A percentile compares a stretch with the other conserved stretches of the same genome.
Evolutionary conservation across 2,797 vertebrate genomes (phyloP).

Genomic region (Eulemur mongoz): DNA sequence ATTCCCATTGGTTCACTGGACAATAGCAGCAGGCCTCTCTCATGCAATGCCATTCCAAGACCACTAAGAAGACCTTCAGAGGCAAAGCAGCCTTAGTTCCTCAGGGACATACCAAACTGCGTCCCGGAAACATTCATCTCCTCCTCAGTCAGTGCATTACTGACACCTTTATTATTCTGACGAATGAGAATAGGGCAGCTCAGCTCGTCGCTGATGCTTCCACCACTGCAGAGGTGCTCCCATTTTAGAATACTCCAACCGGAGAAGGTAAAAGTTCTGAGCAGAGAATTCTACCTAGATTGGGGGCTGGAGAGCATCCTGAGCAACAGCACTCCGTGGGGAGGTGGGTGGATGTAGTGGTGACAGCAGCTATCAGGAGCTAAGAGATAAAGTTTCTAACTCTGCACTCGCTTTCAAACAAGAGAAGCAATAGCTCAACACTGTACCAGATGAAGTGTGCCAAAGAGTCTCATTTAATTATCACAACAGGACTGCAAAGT

Average conservation of each 20-base stretch:
- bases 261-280: background rate
- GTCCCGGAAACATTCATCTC: background rate
- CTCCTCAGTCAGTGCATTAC: background rate
- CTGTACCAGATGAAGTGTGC: background rate
- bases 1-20: background rate
- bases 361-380: background rate
- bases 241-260: background rate
- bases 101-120: background rate
- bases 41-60: background rate
- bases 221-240: background rate
- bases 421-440: background rate
- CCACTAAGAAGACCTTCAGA: background rate
- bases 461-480: conserved; percentile 10
- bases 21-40: background rate
- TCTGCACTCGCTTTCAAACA: background rate
- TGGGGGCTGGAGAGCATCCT: background rate
- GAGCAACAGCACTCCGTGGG: background rate
- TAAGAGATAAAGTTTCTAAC: background rate
- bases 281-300: background rate
- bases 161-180: background rate
- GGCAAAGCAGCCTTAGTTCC: background rate
- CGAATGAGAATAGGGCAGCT: background rate
- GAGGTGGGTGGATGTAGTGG: too few species aligned
- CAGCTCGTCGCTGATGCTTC: background rate
- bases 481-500: background rate